Evolutionary conservation across 2,888 invertebrate species (phyloP).

Genomic region (Trachelus tabidus): DNA sequence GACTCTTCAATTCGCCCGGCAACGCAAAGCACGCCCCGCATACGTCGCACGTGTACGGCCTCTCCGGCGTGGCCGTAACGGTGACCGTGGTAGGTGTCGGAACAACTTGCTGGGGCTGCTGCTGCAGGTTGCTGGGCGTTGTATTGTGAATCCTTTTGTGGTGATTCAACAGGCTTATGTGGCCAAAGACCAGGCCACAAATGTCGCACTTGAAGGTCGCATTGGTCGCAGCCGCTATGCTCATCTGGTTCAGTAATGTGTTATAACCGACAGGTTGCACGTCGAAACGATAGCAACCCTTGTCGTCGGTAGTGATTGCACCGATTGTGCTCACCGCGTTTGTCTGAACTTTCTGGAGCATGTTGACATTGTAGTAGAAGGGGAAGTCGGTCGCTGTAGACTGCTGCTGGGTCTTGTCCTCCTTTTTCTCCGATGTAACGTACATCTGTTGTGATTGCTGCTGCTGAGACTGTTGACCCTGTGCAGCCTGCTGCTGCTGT

Average conservation of each 20-base stretch:
- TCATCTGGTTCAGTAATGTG: constrained; percentile 88
- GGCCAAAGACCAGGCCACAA: constrained; percentile 87
- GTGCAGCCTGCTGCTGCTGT: constrained; percentile 77
- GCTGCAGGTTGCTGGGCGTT: constrained; percentile 61
- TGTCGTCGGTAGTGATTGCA: constrained; percentile 65
- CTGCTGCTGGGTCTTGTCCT: constrained; percentile 61
- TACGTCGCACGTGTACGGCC: constrained; percentile 67
- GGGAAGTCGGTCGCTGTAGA: constrained; percentile 64
- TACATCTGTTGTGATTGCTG: constrained; percentile 62
- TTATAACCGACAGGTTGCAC: constrained; percentile 77
- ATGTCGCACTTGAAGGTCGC: constrained; percentile 91
- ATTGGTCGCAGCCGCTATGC: constrained; percentile 76
- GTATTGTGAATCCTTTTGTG: constrained; percentile 84
- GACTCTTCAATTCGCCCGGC: constrained; percentile 67
- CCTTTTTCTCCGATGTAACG: constrained; percentile 59
- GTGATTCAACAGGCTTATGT: constrained; percentile 83
- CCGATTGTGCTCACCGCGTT: constrained; percentile 65
- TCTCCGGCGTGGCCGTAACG: constrained; percentile 61
- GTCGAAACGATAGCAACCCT: constrained; percentile 68
- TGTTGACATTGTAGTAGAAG: constrained; percentile 68
- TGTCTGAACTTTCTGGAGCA: constrained; percentile 67
- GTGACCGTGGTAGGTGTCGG: constrained; percentile 65
- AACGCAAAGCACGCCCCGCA: constrained; percentile 67
- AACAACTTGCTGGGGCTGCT: constrained; percentile 65
- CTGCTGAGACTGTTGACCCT: constrained; percentile 70